phyloP scores from a whole-genome alignment of 1,140 invertebrate species.

The Drosophila carrolli region DNA sequence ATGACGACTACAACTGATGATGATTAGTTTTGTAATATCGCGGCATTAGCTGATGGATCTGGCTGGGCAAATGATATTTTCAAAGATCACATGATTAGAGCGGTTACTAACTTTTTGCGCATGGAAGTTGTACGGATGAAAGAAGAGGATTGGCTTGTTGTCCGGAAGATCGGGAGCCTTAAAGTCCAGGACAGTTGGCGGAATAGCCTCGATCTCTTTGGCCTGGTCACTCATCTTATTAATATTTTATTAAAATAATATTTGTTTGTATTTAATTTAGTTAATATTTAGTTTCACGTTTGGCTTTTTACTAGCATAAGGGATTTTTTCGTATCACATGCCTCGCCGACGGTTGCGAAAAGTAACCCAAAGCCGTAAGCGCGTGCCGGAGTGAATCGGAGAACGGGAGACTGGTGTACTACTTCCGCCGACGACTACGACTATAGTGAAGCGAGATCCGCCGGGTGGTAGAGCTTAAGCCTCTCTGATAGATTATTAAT shows the following conservation, averaged over 20 bases:
- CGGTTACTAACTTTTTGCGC: slow-evolving; percentile 89
- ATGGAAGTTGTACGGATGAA: slow-evolving; percentile 90
- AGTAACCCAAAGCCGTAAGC: slow-evolving; percentile 33
- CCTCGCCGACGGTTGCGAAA: slow-evolving; percentile 30
- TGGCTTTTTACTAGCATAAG: slow-evolving; percentile 22
- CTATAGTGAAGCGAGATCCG: slow-evolving; percentile 25
- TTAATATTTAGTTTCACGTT: slow-evolving; percentile 14
- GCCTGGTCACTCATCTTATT: slow-evolving; percentile 27
- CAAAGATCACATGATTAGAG: slow-evolving; percentile 66
- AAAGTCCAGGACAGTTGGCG: slow-evolving; percentile 51
- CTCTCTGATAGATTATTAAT: slow-evolving; percentile 46
- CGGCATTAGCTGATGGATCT: slow-evolving; percentile 21
- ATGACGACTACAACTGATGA: slow-evolving; percentile 35
- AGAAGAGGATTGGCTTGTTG: slow-evolving; percentile 87
- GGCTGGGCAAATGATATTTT: slow-evolving; percentile 18
- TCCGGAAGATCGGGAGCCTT: slow-evolving; percentile 68
- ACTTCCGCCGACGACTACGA: slow-evolving; percentile 11
- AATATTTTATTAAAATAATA: neutral
- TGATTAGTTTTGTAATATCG: slow-evolving; percentile 57
- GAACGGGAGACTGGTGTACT: slow-evolving; percentile 21
- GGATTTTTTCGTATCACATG: slow-evolving; percentile 44
- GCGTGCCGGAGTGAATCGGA: slow-evolving; percentile 28
- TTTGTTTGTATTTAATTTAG: slow-evolving; percentile 6
- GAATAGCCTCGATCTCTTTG: slow-evolving; percentile 38
- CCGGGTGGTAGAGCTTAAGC: slow-evolving; percentile 17